Percentiles rank a stretch among this genome's conserved stretches.
Evolutionary conservation across 2,797 vertebrate species (phyloP).

Genomic region (Etheostoma nigrum): DNA sequence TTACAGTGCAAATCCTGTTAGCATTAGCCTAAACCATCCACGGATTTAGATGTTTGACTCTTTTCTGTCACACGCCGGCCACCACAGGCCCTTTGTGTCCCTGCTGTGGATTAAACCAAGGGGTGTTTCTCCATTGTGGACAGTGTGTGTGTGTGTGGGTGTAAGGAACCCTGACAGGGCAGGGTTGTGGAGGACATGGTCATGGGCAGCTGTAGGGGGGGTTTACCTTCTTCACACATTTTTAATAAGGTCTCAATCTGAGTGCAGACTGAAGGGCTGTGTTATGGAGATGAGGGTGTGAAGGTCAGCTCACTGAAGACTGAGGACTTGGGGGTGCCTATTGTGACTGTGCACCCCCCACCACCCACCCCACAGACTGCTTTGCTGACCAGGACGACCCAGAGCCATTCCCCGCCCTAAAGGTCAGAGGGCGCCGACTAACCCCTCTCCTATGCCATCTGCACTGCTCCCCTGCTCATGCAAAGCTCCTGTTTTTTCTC

Average conservation of each 20-base stretch:
- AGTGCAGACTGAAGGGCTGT: constrained; percentile 68
- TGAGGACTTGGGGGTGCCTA: constrained; percentile 45
- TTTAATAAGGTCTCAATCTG: constrained; percentile 81
- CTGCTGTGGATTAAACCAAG: constrained; percentile 54
- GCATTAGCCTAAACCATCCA: constrained; percentile 35
- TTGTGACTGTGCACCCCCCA: constrained; percentile 68
- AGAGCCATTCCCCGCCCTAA: constrained; percentile 53
- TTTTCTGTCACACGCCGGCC: constrained; percentile 32
- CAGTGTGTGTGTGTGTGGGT: neutral
- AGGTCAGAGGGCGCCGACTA: constrained; percentile 73
- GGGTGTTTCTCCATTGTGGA: constrained; percentile 37
- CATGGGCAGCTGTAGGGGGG: constrained; percentile 74
- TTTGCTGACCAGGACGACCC: constrained; percentile 70
- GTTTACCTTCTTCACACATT: constrained; percentile 72
- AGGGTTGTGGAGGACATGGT: constrained; percentile 42
- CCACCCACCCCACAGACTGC: constrained; percentile 34
- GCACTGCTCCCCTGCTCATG: constrained; percentile 20
- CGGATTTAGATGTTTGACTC: constrained; percentile 70
- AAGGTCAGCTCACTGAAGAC: constrained; percentile 80
- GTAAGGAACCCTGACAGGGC: constrained; percentile 28
- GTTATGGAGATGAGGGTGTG: constrained; percentile 86
- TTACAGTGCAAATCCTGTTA: constrained; percentile 43
- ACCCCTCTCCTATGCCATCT: constrained; percentile 31
- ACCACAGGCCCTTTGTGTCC: constrained; percentile 54
- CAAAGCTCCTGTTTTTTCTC: constrained; percentile 9